Evolutionary conservation across 35 echinoderm and acorn worm genomes (phyloP).

Genomic region (Chiridota heheva): DNA sequence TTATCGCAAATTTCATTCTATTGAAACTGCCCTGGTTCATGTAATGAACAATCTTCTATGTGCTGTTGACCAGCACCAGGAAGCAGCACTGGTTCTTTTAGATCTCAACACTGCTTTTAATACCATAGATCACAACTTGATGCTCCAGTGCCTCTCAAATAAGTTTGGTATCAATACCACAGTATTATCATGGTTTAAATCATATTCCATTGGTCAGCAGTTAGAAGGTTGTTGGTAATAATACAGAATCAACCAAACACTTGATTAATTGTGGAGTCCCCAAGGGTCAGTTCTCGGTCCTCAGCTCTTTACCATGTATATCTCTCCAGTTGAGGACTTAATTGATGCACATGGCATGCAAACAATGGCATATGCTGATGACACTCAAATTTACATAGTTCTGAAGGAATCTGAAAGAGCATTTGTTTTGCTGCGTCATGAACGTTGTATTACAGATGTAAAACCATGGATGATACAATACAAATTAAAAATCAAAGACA

Average conservation of each 20-base stretch:
- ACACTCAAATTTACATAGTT: not conserved
- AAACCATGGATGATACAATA: not conserved
- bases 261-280: not conserved
- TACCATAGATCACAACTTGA: not conserved
- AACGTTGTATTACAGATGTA: not conserved
- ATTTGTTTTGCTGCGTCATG: not conserved
- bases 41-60: no score
- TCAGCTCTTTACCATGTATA: not conserved
- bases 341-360: not conserved
- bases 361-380: conserved; percentile 9
- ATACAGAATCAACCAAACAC: not conserved
- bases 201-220: not conserved
- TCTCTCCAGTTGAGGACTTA: not conserved
- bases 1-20: no score
- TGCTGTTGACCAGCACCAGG: no score
- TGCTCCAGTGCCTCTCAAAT: not conserved
- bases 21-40: no score
- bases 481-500: not conserved
- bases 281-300: not conserved
- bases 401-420: not conserved
- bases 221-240: not conserved
- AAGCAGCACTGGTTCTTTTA: no score
- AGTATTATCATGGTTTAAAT: not conserved
- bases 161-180: not conserved
- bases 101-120: not conserved